Conservation (phyloP, 2,113 vertebrate species). For the Platanista minor region DNA sequence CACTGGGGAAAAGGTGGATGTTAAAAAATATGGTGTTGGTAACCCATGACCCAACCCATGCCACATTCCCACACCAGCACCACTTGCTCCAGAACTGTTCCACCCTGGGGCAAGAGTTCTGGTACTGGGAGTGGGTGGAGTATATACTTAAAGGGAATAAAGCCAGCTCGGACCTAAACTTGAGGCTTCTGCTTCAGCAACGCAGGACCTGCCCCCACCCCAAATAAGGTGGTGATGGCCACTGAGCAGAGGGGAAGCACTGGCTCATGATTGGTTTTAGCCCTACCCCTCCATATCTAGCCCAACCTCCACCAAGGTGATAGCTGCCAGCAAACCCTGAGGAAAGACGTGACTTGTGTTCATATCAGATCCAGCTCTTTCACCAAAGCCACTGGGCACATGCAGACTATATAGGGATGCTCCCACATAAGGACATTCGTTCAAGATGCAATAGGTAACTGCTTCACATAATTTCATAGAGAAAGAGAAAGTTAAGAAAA, state of each 20-base stretch:
- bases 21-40: neutral
- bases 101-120: neutral
- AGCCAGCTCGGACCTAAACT: neutral
- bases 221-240: neutral
- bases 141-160: neutral
- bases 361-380: neutral
- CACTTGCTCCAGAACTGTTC: neutral
- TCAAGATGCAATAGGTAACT: neutral
- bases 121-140: neutral
- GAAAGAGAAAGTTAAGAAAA: neutral
- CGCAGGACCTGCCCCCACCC: neutral
- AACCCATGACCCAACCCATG: neutral
- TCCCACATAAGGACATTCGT: neutral
- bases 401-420: neutral
- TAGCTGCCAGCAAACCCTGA: neutral
- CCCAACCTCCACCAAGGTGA: neutral
- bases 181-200: neutral
- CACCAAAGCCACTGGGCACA: neutral
- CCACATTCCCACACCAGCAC: neutral
- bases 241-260: neutral
- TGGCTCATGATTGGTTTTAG: neutral
- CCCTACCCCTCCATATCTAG: neutral
- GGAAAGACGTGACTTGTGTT: neutral
- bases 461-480: neutral
- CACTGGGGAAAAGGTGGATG: neutral